phyloP scores from a whole-genome alignment of 2,113 vertebrate species.

The Cyanoliseus patagonus region DNA sequence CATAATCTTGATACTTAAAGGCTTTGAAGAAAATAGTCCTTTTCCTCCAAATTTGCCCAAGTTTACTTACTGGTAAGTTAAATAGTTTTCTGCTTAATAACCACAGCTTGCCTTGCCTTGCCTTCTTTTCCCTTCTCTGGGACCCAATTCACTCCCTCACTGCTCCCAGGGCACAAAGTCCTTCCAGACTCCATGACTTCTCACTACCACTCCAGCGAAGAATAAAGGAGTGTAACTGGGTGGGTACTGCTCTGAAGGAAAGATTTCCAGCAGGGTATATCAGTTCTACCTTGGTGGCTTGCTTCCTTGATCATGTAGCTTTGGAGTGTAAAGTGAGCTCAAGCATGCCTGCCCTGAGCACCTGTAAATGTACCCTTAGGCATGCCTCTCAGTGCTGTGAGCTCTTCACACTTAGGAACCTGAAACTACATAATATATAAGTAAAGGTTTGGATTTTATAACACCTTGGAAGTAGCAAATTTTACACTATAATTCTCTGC shows the following conservation, averaged over 20 bases:
- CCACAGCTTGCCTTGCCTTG: neutral
- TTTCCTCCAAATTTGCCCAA: neutral
- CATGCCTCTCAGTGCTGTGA: accelerated
- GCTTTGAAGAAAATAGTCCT: accelerated
- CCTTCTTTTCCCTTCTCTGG: neutral
- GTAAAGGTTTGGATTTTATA: neutral
- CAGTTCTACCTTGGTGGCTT: accelerated
- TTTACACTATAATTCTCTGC: neutral
- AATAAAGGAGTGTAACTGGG: accelerated
- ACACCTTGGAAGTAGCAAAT: neutral
- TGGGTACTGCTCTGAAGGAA: neutral
- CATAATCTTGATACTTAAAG: neutral
- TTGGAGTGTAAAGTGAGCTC: neutral
- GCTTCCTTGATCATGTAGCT: neutral
- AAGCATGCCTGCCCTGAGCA: neutral
- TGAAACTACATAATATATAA: neutral
- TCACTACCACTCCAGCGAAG: accelerated
- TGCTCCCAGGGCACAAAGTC: neutral
- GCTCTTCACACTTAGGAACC: neutral
- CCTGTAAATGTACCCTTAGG: too few species aligned
- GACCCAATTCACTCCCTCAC: neutral
- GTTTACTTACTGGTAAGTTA: neutral
- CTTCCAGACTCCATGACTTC: neutral
- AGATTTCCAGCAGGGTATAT: neutral
- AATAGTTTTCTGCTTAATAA: neutral